A percentile compares a stretch with the other conserved stretches of the same genome.
These are phyloP conservation scores for Ornithorhynchus anatinus DNA, from an alignment of 2,113 vertebrate genomes.

Conservation along the genomic window DNA sequence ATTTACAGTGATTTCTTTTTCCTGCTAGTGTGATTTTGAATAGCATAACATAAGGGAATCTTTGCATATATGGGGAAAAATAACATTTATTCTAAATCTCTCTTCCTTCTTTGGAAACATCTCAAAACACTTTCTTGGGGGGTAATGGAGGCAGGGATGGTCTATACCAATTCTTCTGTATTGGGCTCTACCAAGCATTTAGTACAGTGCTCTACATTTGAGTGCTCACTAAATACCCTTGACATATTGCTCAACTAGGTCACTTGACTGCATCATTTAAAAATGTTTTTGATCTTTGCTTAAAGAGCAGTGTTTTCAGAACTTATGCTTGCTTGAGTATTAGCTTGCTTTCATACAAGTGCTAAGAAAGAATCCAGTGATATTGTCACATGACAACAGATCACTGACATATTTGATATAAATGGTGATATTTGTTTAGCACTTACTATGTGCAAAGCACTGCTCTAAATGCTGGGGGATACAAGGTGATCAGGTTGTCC, in stretches of 20 bases:
- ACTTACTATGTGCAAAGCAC: too few species aligned
- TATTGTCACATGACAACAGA: neutral
- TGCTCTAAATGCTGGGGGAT: too few species aligned
- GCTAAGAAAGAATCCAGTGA: neutral
- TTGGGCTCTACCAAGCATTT: too few species aligned
- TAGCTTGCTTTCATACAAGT: neutral
- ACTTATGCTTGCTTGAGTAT: neutral
- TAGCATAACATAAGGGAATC: constrained; percentile 1
- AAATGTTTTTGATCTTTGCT: constrained; percentile 3
- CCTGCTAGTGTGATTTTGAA: neutral
- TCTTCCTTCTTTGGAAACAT: constrained; percentile 19
- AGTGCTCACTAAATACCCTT: too few species aligned
- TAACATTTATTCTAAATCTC: constrained; percentile 33
- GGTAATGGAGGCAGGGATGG: too few species aligned
- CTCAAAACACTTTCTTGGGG: too few species aligned
- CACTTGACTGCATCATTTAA: constrained; percentile 38
- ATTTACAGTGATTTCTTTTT: neutral
- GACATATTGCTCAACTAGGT: constrained; percentile 23
- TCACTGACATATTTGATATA: too few species aligned
- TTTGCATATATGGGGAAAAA: neutral
- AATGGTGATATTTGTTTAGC: too few species aligned
- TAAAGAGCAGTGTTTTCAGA: neutral
- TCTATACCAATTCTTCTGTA: too few species aligned
- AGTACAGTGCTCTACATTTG: too few species aligned
- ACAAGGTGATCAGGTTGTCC: too few species aligned